A percentile compares a stretch with the other conserved stretches of the same genome.
Conservation (phyloP, 2,888 invertebrate genomes). For the Drosophila austrosaltans region DNA sequence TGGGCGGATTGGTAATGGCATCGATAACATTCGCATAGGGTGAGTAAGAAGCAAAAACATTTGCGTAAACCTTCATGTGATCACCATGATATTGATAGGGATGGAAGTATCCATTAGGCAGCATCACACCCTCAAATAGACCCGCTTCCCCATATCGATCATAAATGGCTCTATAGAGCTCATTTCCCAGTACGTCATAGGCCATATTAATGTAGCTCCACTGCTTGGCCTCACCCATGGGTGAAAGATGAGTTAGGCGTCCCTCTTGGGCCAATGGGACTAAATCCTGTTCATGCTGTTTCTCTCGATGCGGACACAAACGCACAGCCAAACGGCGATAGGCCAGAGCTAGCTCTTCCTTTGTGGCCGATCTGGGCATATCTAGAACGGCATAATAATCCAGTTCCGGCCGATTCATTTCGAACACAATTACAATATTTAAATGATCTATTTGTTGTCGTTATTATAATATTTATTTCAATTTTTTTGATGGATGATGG, state of each 20-base stretch:
- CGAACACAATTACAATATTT: conserved; percentile 20
- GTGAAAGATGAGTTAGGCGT: conserved; percentile 70
- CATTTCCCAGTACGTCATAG: conserved; percentile 88
- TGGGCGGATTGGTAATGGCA: conserved; percentile 86
- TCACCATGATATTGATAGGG: conserved; percentile 93
- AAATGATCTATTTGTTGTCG: conserved; percentile 18
- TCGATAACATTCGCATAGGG: conserved; percentile 92
- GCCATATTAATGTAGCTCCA: conserved; percentile 88
- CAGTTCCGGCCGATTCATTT: conserved; percentile 82
- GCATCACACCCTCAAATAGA: conserved; percentile 90
- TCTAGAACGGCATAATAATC: conserved; percentile 92
- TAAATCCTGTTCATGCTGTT: conserved; percentile 85
- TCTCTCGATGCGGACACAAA: conserved; percentile 84
- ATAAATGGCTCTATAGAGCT: conserved; percentile 88
- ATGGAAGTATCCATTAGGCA: conserved; percentile 87
- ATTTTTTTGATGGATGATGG: conserved; percentile 22
- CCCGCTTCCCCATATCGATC: conserved; percentile 96
- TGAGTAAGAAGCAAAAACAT: conserved; percentile 92
- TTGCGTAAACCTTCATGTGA: conserved; percentile 88
- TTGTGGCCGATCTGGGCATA: conserved; percentile 86
- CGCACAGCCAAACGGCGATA: conserved; percentile 85
- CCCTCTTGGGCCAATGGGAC: conserved; percentile 80
- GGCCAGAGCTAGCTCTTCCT: conserved; percentile 89
- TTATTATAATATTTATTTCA: conserved; percentile 28
- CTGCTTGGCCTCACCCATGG: conserved; percentile 66